Conservation (phyloP, 2,797 vertebrate species). For the Cirrhinus mrigala region DNA sequence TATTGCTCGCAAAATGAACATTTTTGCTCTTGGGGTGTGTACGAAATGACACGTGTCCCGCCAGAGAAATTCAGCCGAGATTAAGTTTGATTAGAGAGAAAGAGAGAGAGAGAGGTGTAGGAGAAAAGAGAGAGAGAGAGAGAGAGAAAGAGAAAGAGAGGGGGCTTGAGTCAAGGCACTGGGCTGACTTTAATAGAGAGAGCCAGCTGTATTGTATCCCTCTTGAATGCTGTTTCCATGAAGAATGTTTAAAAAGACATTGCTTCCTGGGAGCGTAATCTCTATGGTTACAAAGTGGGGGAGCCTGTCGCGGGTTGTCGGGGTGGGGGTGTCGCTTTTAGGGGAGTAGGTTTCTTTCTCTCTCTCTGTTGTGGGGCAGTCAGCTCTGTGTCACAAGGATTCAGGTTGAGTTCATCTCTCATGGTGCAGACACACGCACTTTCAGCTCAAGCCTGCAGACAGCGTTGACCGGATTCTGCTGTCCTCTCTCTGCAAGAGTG, state of each 20-base stretch:
- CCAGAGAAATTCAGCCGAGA: constrained; percentile 47
- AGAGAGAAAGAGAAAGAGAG: constrained; percentile 40
- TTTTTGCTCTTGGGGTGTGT: constrained; percentile 36
- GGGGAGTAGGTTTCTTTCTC: constrained; percentile 48
- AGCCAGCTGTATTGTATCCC: constrained; percentile 65
- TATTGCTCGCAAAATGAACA: constrained; percentile 51
- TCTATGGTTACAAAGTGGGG: constrained; percentile 65
- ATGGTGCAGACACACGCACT: constrained; percentile 41
- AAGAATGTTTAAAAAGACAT: constrained; percentile 69
- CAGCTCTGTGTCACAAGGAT: constrained; percentile 46
- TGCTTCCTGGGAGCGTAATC: constrained; percentile 67
- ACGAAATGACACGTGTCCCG: constrained; percentile 30
- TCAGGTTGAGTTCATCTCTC: constrained; percentile 42
- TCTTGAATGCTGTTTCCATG: constrained; percentile 64
- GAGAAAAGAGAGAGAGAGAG: constrained; percentile 27
- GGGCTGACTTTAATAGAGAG: constrained; percentile 54
- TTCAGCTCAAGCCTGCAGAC: constrained; percentile 49
- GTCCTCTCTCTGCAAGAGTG: constrained; percentile 5
- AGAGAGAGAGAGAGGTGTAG: constrained; percentile 3
- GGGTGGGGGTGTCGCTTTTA: constrained; percentile 49
- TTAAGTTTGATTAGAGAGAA: constrained; percentile 46
- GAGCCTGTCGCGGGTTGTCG: constrained; percentile 51
- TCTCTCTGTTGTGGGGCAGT: constrained; percentile 41
- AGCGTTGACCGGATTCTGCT: constrained; percentile 13
- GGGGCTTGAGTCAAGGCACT: constrained; percentile 38